Base-by-base conservation (phyloP, 2,888 invertebrate species). In the Pediacus dermestoides region DNA sequence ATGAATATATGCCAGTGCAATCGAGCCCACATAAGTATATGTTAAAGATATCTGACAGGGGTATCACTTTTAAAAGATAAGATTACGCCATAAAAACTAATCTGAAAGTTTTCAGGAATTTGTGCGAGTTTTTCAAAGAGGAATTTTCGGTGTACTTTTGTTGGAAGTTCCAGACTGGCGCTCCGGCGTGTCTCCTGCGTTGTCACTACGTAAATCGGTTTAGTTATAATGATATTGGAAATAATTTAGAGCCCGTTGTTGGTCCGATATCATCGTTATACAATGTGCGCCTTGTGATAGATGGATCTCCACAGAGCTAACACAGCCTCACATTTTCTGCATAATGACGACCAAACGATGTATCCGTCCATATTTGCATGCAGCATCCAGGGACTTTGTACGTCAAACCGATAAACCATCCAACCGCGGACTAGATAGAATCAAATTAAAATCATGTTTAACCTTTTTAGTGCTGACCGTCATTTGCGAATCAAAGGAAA, bases 201-300 rank as follows among this genome's bases (percentile, higher is more conserved):
- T 18, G 21, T 18, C 21, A 18, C n/a, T 25, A 10, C 9, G 18
- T 23, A 13, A 28, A 28, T 28, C 10, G 26, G 6, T 26, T 26
- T 26, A 26, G 34, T 4, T 25, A 38, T 37, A 40, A 39, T 35
- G 44, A 45, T 53, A 52, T 52, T 53, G 48, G 48, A 52, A 51
- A 53, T 58, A 58, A 57, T 57, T 56, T 56, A 53, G 51, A 41
- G 52, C 47, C 52, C 50, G 50, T 50, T 50, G 55, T 58, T 58
- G 55, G 52, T 48, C 28, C 47, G 53, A 57, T 55, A 57, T 57
- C 50, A 53, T 52, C 54, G 41, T 50, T 48, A 46, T 51, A 55
- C 50, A 54, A 50, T 53, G 53, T 55, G 45, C 50, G 44, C 46
- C 46, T 38, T 45, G 48, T 57, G 58, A 58, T 58, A 57, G 52